Evolutionary conservation across 1,140 invertebrate species (phyloP).

Genomic region (Mylabris phalerata): DNA sequence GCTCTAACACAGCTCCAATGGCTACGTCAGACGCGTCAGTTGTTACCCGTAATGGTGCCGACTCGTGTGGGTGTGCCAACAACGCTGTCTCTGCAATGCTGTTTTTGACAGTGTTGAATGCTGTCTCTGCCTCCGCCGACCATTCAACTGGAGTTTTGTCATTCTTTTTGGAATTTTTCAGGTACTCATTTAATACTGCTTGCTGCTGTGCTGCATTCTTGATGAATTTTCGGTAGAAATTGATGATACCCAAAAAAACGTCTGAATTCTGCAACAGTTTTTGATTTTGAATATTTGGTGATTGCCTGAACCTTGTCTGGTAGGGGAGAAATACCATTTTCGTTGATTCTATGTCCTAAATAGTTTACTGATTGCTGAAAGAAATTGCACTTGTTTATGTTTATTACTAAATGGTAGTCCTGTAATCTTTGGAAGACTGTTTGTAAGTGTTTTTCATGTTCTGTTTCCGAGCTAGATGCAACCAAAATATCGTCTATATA

Average conservation of each 20-base stretch:
- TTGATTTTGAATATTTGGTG: conserved; percentile 26
- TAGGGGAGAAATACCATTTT: conserved; percentile 29
- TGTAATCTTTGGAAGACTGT: conserved; percentile 26
- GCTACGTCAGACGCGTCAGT: conserved; percentile 28
- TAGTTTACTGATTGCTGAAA: conserved; percentile 26
- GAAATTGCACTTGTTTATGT: conserved; percentile 30
- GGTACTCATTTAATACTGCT: conserved; percentile 18
- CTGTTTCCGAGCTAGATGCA: neutral
- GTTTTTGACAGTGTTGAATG: too few relatives aligned
- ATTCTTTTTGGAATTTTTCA: conserved; percentile 18
- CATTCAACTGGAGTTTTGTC: conserved; percentile 27
- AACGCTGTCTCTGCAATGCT: neutral
- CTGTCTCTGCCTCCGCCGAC: conserved; percentile 35
- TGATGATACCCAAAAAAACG: conserved; percentile 39
- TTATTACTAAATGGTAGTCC: conserved; percentile 28
- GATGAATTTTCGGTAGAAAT: conserved; percentile 36
- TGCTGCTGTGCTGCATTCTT: conserved; percentile 27
- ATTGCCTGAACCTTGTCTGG: conserved; percentile 36
- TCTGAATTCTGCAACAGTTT: conserved; percentile 23
- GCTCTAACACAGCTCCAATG: conserved; percentile 30
- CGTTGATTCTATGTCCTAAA: conserved; percentile 32
- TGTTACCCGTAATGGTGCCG: conserved; percentile 22
- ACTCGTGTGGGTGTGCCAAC: conserved; percentile 29
- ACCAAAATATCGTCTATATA: conserved; percentile 34
- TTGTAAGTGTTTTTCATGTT: conserved; percentile 27